These are phyloP conservation scores for Strongylocentrotus purpuratus DNA, from an alignment of 35 echinoderm and acorn worm genomes.

Conservation along the genomic window DNA sequence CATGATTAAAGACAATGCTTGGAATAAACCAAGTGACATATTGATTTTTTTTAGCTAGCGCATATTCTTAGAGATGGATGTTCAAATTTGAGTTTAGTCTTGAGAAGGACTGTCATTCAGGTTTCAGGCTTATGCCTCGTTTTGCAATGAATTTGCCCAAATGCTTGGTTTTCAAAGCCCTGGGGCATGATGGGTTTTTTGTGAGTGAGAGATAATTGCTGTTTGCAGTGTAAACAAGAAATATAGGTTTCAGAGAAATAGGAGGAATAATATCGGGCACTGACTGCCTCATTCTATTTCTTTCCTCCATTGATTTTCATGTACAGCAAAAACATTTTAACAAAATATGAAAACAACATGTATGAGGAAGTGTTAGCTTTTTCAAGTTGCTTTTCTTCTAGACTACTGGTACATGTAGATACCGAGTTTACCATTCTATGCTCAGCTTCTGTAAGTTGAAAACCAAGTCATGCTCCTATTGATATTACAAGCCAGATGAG, in stretches of 20 bases:
- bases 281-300: neutral
- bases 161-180: neutral
- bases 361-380: neutral
- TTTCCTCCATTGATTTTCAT: neutral
- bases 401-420: neutral
- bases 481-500: no score
- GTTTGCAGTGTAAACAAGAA: neutral
- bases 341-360: neutral
- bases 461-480: no score
- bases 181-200: neutral
- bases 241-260: neutral
- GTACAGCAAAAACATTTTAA: no score
- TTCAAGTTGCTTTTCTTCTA: neutral
- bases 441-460: neutral
- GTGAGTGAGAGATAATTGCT: constrained; percentile 1
- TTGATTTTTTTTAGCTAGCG: neutral
- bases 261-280: neutral
- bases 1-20: neutral
- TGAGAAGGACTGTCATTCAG: neutral
- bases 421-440: neutral
- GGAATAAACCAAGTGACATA: neutral
- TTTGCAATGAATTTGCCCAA: neutral
- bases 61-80: neutral
- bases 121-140: neutral
- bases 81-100: neutral